A percentile compares a stretch with the other conserved stretches of the same genome.
Conservation (phyloP, 2,797 vertebrate genomes). For the Acrocephalus scirpaceus region DNA sequence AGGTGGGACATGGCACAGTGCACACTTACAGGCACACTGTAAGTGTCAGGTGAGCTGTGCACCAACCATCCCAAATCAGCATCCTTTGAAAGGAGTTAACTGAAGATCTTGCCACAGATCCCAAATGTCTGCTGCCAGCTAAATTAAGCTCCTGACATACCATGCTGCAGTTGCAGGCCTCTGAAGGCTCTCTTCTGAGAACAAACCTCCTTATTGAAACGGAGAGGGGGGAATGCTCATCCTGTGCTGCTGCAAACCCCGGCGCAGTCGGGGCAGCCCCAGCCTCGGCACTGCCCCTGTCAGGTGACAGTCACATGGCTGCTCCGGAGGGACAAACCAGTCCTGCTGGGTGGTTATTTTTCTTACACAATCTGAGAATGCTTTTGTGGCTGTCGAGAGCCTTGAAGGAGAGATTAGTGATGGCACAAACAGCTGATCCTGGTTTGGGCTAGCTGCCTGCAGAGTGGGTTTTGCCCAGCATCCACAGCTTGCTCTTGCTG, state of each 20-base stretch:
- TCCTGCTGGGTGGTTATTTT: not conserved
- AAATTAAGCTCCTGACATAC: not conserved
- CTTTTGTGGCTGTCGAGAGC: not conserved
- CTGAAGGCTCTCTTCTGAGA: not conserved
- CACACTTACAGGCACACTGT: rapidly evolving
- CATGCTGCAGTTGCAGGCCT: not conserved
- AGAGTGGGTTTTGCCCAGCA: not conserved
- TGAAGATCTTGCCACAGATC: not conserved
- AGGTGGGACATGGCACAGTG: not conserved
- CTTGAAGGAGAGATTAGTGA: not conserved
- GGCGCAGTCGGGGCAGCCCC: rapidly evolving
- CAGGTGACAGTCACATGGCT: not conserved
- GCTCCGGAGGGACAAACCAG: rapidly evolving
- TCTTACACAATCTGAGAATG: not conserved
- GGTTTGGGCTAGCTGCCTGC: not conserved
- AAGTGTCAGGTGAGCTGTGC: not conserved
- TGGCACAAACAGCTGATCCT: not conserved
- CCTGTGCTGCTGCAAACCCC: not conserved
- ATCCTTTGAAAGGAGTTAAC: not conserved
- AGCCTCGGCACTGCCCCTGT: not conserved
- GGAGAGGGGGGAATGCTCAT: not conserved
- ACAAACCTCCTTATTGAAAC: not conserved
- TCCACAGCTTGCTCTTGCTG: rapidly evolving
- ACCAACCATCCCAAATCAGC: not conserved
- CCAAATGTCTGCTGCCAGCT: not conserved